phyloP scores from a whole-genome alignment of 2,113 vertebrate species.

The Dicentrarchus labrax region DNA sequence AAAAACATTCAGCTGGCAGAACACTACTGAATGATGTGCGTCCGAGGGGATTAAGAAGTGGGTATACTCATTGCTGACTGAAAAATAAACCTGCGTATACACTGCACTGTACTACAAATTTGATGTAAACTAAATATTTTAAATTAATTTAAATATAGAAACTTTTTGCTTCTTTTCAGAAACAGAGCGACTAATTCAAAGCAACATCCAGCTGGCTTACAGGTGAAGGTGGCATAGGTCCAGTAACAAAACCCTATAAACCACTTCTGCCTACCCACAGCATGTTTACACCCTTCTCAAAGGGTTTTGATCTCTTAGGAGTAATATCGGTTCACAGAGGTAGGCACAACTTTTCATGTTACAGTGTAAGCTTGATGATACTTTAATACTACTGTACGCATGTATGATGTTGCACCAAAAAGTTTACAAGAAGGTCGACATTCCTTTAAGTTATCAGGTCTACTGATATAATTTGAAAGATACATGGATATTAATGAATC shows the following conservation, averaged over 20 bases:
- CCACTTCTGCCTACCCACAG: constrained; percentile 36
- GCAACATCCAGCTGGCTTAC: constrained; percentile 52
- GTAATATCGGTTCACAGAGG: neutral
- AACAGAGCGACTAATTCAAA: neutral
- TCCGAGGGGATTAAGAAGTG: too few species aligned
- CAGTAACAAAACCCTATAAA: constrained; percentile 60
- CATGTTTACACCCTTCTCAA: constrained; percentile 63
- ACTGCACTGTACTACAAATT: too few species aligned
- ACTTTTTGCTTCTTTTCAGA: neutral
- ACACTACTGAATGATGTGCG: too few species aligned
- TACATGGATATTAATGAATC: constrained; percentile 11
- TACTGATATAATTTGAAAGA: neutral
- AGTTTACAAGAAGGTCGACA: neutral
- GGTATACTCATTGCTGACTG: too few species aligned
- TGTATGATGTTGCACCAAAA: neutral
- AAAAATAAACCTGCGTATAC: too few species aligned
- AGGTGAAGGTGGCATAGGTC: constrained; percentile 59
- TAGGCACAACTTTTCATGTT: neutral
- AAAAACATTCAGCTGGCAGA: too few species aligned
- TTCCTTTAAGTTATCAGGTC: constrained; percentile 1
- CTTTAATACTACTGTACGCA: neutral
- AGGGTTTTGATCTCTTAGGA: constrained; percentile 6
- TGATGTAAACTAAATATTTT: neutral
- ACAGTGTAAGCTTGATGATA: neutral
- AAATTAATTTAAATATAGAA: neutral